Percentiles rank a stretch among this genome's conserved stretches.
Conservation (phyloP, 2,113 vertebrate species). For the Oreocharis arfaki region DNA sequence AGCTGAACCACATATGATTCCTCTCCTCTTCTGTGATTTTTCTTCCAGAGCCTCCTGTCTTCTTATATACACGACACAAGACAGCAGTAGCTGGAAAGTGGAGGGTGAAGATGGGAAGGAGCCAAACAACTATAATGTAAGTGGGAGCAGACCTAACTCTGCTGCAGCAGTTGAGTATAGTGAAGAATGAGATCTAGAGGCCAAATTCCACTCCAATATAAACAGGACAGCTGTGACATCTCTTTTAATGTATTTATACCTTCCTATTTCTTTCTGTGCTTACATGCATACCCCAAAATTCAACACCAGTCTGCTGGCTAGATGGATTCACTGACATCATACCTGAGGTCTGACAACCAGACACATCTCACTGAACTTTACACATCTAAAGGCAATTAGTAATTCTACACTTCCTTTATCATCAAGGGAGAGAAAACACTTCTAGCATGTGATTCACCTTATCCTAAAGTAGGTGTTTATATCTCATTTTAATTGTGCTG, state of each 20-base stretch:
- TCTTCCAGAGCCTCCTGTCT: not conserved
- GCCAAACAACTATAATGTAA: not conserved
- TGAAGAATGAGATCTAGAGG: not conserved
- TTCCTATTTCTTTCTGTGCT: not conserved
- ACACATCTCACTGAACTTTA: not conserved
- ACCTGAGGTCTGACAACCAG: not conserved
- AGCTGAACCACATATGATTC: not conserved
- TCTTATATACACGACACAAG: not conserved
- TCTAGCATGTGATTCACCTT: not conserved
- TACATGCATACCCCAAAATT: not conserved
- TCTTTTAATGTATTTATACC: not conserved
- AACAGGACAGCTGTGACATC: not conserved
- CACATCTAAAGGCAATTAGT: not conserved
- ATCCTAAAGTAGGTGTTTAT: not conserved
- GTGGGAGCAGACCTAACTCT: not conserved
- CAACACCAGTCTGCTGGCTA: not conserved
- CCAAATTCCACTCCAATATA: not conserved
- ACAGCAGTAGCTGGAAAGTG: not conserved
- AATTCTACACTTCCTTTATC: not conserved
- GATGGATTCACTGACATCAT: not conserved
- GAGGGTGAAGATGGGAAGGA: not conserved
- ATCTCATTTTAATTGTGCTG: not conserved
- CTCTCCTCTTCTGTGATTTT: not conserved
- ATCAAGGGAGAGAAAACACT: not conserved
- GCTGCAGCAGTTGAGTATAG: not conserved